phyloP scores from a whole-genome alignment of 2,113 vertebrate genomes.

The Oreotrochilus melanogaster region DNA sequence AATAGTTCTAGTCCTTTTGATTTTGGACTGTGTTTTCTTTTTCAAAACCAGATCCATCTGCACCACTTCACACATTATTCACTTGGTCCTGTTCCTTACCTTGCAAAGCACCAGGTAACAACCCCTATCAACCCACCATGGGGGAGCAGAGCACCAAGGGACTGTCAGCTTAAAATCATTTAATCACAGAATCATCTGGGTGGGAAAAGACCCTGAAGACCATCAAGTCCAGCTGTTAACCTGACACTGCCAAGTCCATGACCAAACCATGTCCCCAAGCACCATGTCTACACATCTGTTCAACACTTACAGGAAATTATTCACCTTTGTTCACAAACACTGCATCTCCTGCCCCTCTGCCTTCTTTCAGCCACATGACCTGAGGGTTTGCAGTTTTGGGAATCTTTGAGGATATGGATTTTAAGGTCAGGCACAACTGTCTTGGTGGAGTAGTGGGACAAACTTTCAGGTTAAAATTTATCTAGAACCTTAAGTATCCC shows the following conservation, averaged over 20 bases:
- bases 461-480: background rate
- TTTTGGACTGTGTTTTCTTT: background rate
- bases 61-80: background rate
- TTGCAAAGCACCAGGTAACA: background rate
- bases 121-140: fast-evolving
- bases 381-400: background rate
- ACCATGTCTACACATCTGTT: background rate
- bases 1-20: fast-evolving
- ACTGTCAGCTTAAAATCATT: background rate
- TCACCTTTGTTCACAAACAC: background rate
- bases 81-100: background rate
- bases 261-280: background rate
- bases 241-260: too few species aligned
- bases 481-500: too few species aligned
- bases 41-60: fast-evolving
- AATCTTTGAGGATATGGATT: background rate
- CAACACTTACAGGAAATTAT: background rate
- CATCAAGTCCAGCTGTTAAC: fast-evolving
- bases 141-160: background rate
- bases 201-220: background rate
- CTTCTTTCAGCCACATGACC: background rate
- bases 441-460: background rate
- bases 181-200: too few species aligned
- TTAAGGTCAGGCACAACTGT: background rate
- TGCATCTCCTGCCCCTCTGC: background rate